Conservation (phyloP, 2,113 vertebrate species). For the Sebastes schlegelii region DNA sequence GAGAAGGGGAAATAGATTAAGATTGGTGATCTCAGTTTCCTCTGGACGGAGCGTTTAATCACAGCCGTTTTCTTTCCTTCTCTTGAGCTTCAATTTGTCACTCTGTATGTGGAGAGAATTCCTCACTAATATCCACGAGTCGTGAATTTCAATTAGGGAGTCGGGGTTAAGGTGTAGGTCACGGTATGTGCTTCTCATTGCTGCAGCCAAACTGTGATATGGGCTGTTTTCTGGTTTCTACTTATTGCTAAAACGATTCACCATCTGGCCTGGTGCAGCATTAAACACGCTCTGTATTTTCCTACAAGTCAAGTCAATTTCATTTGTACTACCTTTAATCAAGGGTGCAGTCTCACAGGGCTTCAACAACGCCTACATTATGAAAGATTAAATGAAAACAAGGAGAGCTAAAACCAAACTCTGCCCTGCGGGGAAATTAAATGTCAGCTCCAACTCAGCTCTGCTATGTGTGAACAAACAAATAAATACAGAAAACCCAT, state of each 20-base stretch:
- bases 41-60: conserved; percentile 35
- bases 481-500: conserved; percentile 41
- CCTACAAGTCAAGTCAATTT: conserved; percentile 21
- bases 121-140: conserved; percentile 25
- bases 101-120: conserved; percentile 11
- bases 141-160: conserved; percentile 37
- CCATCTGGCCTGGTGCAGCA: not conserved
- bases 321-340: conserved; percentile 52
- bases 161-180: not conserved
- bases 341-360: conserved; percentile 5
- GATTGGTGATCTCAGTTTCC: not conserved
- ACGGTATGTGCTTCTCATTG: not conserved
- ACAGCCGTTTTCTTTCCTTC: conserved; percentile 35
- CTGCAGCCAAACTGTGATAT: not conserved
- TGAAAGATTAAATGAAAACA: conserved; percentile 38
- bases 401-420: not conserved
- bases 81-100: conserved; percentile 37
- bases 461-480: conserved; percentile 17
- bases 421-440: conserved; percentile 49
- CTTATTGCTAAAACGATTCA: conserved; percentile 3
- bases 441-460: conserved; percentile 30
- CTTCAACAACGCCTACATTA: conserved; percentile 5
- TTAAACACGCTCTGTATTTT: conserved; percentile 6
- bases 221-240: not conserved
- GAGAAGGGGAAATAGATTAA: not conserved